Evolutionary conservation across 2,888 invertebrate genomes (phyloP).

Genomic region (Tipula unca): DNA sequence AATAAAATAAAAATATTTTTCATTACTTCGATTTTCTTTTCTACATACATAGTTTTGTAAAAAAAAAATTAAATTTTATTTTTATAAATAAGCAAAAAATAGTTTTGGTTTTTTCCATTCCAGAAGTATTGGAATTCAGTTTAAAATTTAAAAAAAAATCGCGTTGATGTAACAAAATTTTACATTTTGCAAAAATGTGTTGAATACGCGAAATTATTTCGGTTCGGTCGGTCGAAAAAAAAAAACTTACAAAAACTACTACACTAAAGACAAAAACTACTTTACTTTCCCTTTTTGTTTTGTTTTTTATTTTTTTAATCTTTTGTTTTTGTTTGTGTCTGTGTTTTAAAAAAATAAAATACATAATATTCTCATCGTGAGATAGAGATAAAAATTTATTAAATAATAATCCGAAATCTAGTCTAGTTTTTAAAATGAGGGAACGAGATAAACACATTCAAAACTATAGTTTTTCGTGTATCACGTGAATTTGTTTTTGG

Average conservation of each 20-base stretch:
- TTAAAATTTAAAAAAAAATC: neutral
- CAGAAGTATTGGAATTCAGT: neutral
- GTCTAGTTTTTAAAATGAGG: neutral
- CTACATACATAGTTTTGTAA: neutral
- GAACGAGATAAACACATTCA: neutral
- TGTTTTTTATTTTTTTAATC: neutral
- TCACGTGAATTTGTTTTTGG: neutral
- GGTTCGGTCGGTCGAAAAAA: neutral
- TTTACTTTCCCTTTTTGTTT: constrained; percentile 10
- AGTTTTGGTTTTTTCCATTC: neutral
- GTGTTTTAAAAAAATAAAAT: too few species aligned
- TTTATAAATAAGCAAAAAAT: neutral
- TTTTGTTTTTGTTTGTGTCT: neutral
- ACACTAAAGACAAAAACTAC: neutral
- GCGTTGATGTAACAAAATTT: neutral
- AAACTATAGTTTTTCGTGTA: neutral
- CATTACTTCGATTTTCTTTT: neutral
- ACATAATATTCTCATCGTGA: neutral
- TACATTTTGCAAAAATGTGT: neutral
- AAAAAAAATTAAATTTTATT: neutral
- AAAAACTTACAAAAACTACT: neutral
- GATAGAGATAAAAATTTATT: neutral
- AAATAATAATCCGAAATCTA: neutral
- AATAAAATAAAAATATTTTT: neutral
- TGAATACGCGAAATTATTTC: neutral